Evolutionary conservation across 2,888 invertebrate species (phyloP).

Genomic region (Baccha elongata): DNA sequence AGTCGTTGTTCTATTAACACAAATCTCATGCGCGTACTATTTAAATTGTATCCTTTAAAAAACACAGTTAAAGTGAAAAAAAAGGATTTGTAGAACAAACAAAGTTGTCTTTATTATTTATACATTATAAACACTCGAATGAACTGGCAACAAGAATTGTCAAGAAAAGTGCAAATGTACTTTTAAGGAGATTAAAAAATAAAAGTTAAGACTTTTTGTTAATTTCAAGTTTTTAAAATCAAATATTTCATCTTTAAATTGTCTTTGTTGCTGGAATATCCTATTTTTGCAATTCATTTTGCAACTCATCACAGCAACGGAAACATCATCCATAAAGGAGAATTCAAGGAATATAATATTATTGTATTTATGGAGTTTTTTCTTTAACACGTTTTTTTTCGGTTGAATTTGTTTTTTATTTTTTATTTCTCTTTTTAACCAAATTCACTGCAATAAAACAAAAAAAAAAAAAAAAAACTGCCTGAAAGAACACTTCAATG

Average conservation of each 20-base stretch:
- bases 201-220: constrained; percentile 26
- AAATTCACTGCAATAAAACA: constrained; percentile 1
- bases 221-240: constrained; percentile 65
- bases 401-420: background rate
- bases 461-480: background rate
- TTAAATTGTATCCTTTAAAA: constrained; percentile 53
- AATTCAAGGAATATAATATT: constrained; percentile 26
- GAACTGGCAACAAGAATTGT: background rate
- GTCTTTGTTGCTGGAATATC: constrained; percentile 30
- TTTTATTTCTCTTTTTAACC: background rate
- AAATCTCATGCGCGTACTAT: constrained; percentile 47
- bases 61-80: constrained; percentile 20
- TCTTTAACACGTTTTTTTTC: background rate
- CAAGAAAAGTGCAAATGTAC: constrained; percentile 6
- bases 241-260: constrained; percentile 59
- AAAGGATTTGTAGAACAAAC: background rate
- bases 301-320: constrained; percentile 7
- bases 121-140: constrained; percentile 42
- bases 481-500: background rate
- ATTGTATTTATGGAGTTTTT: constrained; percentile 45
- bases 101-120: constrained; percentile 40
- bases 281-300: background rate
- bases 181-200: background rate
- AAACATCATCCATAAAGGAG: background rate
- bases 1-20: constrained; percentile 63